phyloP scores from a whole-genome alignment of 2,888 invertebrate genomes.

The Himalopsyche kuldschensis region DNA sequence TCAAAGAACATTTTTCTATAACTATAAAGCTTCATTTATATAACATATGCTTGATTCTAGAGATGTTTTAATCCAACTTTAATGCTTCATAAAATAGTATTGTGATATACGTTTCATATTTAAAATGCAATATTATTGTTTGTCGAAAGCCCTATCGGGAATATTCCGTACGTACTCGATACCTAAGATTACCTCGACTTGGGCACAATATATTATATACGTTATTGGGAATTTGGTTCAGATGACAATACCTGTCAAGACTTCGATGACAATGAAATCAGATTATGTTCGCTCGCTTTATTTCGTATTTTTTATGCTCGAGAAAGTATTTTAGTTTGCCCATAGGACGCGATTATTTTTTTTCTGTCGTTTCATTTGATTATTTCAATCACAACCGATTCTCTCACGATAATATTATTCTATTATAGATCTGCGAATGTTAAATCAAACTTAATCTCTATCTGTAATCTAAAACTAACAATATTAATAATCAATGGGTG shows the following conservation, averaged over 20 bases:
- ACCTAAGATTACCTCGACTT: slow-evolving; percentile 34
- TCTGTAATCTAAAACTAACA: background rate
- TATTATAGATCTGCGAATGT: background rate
- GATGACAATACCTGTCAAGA: slow-evolving; percentile 36
- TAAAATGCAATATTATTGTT: background rate
- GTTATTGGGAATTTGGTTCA: slow-evolving; percentile 34
- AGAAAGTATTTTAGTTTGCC: slow-evolving; percentile 11
- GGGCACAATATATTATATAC: slow-evolving; percentile 24
- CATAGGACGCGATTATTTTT: background rate
- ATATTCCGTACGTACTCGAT: background rate
- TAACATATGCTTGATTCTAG: no score
- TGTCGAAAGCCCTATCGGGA: background rate
- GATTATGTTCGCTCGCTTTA: slow-evolving; percentile 25
- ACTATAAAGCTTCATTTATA: no score
- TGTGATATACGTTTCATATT: background rate
- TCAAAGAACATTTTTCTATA: no score
- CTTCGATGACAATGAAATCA: slow-evolving; percentile 35
- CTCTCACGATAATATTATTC: background rate
- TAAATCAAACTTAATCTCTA: background rate
- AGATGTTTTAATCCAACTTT: no score
- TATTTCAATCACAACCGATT: background rate
- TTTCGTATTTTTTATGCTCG: slow-evolving; percentile 13
- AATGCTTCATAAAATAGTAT: background rate
- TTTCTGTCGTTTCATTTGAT: background rate
- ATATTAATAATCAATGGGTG: background rate